Evolutionary conservation across 2,797 vertebrate genomes (phyloP), one percentile per base, ranked within the genome.

Genomic region (Eurystomus glaucurus): DNA sequence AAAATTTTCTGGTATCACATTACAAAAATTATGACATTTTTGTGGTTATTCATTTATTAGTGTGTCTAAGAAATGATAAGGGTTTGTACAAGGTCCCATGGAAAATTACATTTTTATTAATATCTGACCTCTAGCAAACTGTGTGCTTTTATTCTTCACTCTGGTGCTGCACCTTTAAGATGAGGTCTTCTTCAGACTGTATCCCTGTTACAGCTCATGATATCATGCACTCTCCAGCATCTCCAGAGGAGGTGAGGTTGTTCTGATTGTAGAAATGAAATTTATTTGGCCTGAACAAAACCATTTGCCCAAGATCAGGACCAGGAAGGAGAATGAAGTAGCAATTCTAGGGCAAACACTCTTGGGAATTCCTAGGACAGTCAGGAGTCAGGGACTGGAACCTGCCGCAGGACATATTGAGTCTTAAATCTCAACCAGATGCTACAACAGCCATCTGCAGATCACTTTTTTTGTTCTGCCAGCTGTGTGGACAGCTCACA

Each of bases 401-500:
- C 33, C 5, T 0, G 0, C 22, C 57, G 25, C 25, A 72, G 31
- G 31, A 77, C 17, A 23, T 45, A 51, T 25, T 65, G 22, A 65
- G 25, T 66, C 43, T 61, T 66, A 81, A 57, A 37, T 78, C 64
- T 75, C 58, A 72, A 14, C 9, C 39, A 64, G 26, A 11, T 76
- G 39, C 68, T 76, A 21, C 10, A 78, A 41, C 14, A 43, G 8
- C 62, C 55, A 41, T 33, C 64, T 65, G 41, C 33, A 66, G 33
- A 65, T 45, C 45, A 17, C 7, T 71, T 86, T 70, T 80, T 74
- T 78, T 26, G 10, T 61, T 39, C n/a, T 64, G 8, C 45, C 20
- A 52, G 25, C 29, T 0, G 0, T 41, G 14, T 61, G 60, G 28
- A 69, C n/a, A 69, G 19, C 19, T 75, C 17, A 62, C 1, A 0